Evolutionary conservation across 2,888 invertebrate genomes (phyloP), one percentile per base, ranked within the genome.

Genomic region (Protodeltote pygarga): DNA sequence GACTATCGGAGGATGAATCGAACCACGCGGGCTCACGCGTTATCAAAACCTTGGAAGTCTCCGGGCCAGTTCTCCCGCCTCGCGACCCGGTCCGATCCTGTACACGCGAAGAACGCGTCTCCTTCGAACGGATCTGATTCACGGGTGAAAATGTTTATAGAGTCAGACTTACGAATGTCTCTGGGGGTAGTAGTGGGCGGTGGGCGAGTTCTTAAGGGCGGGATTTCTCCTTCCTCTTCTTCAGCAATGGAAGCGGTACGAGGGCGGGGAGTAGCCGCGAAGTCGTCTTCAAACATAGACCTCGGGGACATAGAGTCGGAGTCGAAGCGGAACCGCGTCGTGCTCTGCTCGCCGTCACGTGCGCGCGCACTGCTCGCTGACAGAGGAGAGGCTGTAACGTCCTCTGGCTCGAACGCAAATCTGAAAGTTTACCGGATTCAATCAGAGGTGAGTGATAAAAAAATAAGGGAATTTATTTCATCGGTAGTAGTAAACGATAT

Each of bases 71-170:
- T 92, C 52, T 92, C 92, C 1, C 92, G 65, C 0, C 89, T 65
- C 21, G 92, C 92, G 1, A 79, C 92, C 5, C 88, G 75, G 42
- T 91, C 92, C 0, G 92, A 91, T 0, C 92, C 92, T 0, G 92
- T 91, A 60, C 91, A 89, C 6, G 93, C 95, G 77, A 98, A 98
- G 86, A 97, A 97, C 65, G 97, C 97, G 69, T 97, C 96, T 39
- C 96, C 96, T 65, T 97, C 97, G 75, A 98, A 98, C 1, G 98
- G 98, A 87, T 98, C 97, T 29, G 94, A 94, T 75, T 97, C 97
- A 35, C 96, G 93, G 3, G 95, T 95, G 87, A 98, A 98, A 71
- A 98, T 98, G 83, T 97, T 97, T 5, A 97, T 95, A 2, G 97
- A 97, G 77, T 97, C 97, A 0, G 97, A 97, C 83, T 97, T 97